Percentiles rank a stretch among this genome's conserved stretches.
These are phyloP conservation scores for Eupristina koningsbergeri DNA, from an alignment of 1,140 invertebrate genomes.

Conservation along the genomic window DNA sequence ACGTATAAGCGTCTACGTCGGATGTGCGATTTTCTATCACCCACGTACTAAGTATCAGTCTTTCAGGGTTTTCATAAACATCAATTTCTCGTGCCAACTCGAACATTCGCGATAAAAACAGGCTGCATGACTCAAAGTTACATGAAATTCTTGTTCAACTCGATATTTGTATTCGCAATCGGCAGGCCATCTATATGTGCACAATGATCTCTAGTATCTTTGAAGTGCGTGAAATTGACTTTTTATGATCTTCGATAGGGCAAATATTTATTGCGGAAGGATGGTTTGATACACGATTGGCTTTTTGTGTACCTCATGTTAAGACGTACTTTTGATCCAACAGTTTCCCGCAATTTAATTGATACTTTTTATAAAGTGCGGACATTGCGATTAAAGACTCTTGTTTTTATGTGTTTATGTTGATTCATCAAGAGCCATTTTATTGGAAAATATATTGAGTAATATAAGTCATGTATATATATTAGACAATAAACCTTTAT, in stretches of 20 bases:
- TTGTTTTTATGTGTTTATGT: neutral
- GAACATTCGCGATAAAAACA: constrained; percentile 12
- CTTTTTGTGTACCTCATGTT: neutral
- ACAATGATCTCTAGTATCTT: neutral
- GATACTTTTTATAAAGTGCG: neutral
- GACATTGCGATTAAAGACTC: neutral
- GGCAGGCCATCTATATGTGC: neutral
- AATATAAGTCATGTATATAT: no score
- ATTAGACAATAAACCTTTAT: neutral
- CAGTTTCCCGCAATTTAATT: constrained; percentile 10
- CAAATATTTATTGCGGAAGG: neutral
- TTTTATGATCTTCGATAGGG: neutral
- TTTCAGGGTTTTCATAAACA: neutral
- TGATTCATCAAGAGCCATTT: neutral
- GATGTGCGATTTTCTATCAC: neutral
- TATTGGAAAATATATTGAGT: neutral
- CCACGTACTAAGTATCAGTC: neutral
- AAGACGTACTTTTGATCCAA: neutral
- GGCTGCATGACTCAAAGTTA: neutral
- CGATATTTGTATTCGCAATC: neutral
- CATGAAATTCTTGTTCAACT: neutral
- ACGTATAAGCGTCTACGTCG: neutral
- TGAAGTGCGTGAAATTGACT: neutral
- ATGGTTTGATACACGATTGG: neutral
- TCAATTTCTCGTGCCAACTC: neutral